Evolutionary conservation across 2,888 invertebrate species (phyloP), one percentile per base, ranked within the genome.

Genomic region (Physocephala rufipes): DNA sequence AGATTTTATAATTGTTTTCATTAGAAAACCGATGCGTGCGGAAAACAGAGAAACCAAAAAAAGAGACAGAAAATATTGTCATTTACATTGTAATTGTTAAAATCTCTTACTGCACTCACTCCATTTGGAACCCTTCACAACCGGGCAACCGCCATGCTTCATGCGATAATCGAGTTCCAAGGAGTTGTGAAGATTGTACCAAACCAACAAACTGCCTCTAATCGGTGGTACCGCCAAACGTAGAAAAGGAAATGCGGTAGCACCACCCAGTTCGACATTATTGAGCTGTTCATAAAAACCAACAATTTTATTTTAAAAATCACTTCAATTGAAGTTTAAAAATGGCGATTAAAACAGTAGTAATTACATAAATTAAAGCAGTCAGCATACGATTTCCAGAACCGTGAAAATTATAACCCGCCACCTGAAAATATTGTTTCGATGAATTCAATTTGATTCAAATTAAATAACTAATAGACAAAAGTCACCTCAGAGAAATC

Each of bases 51-150:
- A n/a, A n/a, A n/a, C 9, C 36, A 9, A 36, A 36, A 9, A 36
- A 36, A 36, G 36, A 4, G 9, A 36, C 4, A 9, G 9, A 36
- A 36, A 36, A 36, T 36, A 36, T 36, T 36, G 9, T 36, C 36
- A 36, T 36, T 28, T 58, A 24, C 5, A 12, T 36, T 3, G 16
- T 43, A 5, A 36, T n/a, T 43, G 45, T 36, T 63, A 16, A 16
- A 5, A 16, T 36, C 16, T 28, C 12, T 47, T 47, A 47, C 9
- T 19, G 5, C 24, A 81, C 87, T 83, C 87, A 95, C 95, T 96
- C 97, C 97, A 97, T 88, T 97, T 97, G 36, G 94, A 93, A 53
- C 97, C 97, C 12, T 94, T 91, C 26, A 97, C 89, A 45, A 98
- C 97, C 0, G 97, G 97, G 86, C 97, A 97, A 66, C 96, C 97